Evolutionary conservation across 2,888 invertebrate species (phyloP).

Genomic region (Cotesia congregata): DNA sequence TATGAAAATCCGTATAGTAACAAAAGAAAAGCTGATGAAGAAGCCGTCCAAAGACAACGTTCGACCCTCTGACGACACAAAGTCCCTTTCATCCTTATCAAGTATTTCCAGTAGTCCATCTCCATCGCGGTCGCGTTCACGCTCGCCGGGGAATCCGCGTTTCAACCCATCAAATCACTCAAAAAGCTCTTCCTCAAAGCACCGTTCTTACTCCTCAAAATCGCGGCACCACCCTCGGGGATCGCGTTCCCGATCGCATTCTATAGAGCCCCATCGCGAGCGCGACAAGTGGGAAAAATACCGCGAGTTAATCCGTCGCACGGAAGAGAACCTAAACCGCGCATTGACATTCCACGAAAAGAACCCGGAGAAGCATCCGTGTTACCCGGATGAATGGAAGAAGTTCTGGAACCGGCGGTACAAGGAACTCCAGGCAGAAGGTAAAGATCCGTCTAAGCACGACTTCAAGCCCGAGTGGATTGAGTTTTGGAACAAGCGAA

Average conservation of each 20-base stretch:
- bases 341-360: constrained; percentile 82
- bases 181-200: constrained; percentile 26
- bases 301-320: constrained; percentile 68
- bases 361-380: constrained; percentile 89
- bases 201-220: constrained; percentile 39
- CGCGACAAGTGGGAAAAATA: constrained; percentile 74
- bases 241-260: constrained; percentile 55
- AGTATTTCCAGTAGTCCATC: constrained; percentile 72
- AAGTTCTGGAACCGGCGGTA: constrained; percentile 89
- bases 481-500: constrained; percentile 84
- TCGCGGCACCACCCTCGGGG: constrained; percentile 30
- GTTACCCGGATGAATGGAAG: constrained; percentile 92
- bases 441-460: constrained; percentile 82
- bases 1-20: constrained; percentile 66
- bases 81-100: constrained; percentile 73
- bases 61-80: constrained; percentile 64
- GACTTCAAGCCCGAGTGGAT: constrained; percentile 94
- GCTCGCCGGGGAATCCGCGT: constrained; percentile 53
- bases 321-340: constrained; percentile 75
- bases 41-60: constrained; percentile 59
- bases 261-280: constrained; percentile 65
- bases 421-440: constrained; percentile 82
- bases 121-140: constrained; percentile 64
- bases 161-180: constrained; percentile 32
- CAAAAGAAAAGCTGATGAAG: constrained; percentile 64